phyloP scores from a whole-genome alignment of 2,113 vertebrate species.

The Heterotis niloticus region DNA sequence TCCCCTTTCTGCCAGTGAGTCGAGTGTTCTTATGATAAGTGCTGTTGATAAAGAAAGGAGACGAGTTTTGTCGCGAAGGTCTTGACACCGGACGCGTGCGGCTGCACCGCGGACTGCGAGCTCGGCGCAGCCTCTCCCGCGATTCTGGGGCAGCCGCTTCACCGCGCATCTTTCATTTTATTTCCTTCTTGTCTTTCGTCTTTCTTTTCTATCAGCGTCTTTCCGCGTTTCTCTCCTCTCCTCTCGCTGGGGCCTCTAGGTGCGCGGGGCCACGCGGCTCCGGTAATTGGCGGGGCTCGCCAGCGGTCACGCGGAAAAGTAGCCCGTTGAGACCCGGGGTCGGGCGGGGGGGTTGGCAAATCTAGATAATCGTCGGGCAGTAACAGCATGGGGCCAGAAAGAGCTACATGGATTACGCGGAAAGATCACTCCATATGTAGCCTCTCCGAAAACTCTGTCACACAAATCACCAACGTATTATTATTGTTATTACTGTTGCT shows the following conservation, averaged over 20 bases:
- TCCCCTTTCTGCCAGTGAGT: no score
- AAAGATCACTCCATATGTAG: neutral
- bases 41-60: no score
- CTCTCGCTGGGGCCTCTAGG: conserved; percentile 64
- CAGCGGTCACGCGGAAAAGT: conserved; percentile 76
- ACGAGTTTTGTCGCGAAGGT: no score
- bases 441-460: neutral
- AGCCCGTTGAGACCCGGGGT: conserved; percentile 67
- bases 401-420: conserved; percentile 25
- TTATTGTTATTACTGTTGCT: neutral
- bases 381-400: conserved; percentile 54
- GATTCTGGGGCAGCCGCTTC: conserved; percentile 2
- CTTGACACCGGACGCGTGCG: neutral
- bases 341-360: conserved; percentile 56
- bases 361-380: conserved; percentile 74
- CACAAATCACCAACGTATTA: neutral
- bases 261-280: conserved; percentile 68
- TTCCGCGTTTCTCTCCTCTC: no score
- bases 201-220: conserved; percentile 7
- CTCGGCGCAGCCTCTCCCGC: neutral
- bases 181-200: neutral
- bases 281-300: conserved; percentile 75
- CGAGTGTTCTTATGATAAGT: no score
- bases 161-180: neutral
- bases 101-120: neutral